Percentiles rank a stretch among this genome's conserved stretches.
phyloP scores from a whole-genome alignment of 1,140 invertebrate species.

The Conopomorpha cramerella region DNA sequence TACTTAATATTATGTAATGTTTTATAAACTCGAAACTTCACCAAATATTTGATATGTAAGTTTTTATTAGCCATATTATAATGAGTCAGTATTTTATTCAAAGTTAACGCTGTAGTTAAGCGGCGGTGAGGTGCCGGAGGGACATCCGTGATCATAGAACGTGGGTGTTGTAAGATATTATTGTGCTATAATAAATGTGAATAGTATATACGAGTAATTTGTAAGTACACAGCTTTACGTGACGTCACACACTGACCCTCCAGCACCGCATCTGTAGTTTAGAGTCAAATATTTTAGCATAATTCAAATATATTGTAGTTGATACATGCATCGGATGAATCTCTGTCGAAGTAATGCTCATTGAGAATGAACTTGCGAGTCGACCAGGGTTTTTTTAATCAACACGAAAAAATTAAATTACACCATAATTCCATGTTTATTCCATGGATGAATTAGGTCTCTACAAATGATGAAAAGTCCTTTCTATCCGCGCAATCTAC shows the following conservation, averaged over 20 bases:
- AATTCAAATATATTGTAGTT: too few relatives aligned
- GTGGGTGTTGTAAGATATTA: slow-evolving; percentile 53
- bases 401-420: too few relatives aligned
- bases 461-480: too few relatives aligned
- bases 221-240: slow-evolving; percentile 56
- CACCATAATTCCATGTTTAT: too few relatives aligned
- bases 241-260: slow-evolving; percentile 42
- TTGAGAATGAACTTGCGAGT: too few relatives aligned
- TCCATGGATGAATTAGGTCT: too few relatives aligned
- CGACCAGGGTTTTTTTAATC: too few relatives aligned
- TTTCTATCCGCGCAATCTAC: slow-evolving; percentile 36
- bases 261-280: too few relatives aligned
- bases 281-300: too few relatives aligned
- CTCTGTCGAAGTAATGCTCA: too few relatives aligned
- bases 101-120: slow-evolving; percentile 37
- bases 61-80: slow-evolving; percentile 57
- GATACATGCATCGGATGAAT: too few relatives aligned
- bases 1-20: slow-evolving; percentile 37
- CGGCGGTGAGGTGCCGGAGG: slow-evolving; percentile 40
- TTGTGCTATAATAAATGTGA: slow-evolving; percentile 59
- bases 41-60: slow-evolving; percentile 56
- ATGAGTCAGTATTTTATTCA: slow-evolving; percentile 58
- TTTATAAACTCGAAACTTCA: slow-evolving; percentile 45
- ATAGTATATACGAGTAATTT: slow-evolving; percentile 59
- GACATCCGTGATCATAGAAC: too few relatives aligned